These are phyloP conservation scores for Gallinago jamesoni DNA, from an alignment of 2,113 vertebrate species.

Conservation along the genomic window DNA sequence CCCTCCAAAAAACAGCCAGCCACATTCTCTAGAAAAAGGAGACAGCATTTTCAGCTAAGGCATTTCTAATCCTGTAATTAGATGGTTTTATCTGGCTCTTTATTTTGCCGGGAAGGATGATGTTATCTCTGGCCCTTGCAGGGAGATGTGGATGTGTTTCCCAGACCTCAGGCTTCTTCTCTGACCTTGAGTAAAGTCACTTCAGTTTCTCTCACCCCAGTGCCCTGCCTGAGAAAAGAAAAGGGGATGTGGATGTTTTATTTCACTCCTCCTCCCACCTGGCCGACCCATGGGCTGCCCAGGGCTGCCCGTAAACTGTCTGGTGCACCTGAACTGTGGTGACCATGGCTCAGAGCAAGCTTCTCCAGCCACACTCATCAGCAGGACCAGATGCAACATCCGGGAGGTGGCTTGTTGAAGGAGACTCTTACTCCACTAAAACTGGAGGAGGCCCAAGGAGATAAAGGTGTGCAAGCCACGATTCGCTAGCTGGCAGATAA, in stretches of 20 bases:
- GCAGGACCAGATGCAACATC: background rate
- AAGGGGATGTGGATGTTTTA: background rate
- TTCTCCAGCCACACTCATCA: background rate
- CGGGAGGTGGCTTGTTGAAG: fast-evolving
- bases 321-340: background rate
- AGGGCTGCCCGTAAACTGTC: background rate
- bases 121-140: background rate
- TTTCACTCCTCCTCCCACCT: background rate
- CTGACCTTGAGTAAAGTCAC: background rate
- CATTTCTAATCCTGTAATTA: background rate
- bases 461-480: background rate
- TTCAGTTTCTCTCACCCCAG: background rate
- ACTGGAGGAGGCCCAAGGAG: background rate
- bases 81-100: background rate
- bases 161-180: background rate
- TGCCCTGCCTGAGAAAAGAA: background rate
- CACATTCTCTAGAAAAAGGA: background rate
- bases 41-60: background rate
- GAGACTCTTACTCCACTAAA: background rate
- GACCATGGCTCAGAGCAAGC: background rate
- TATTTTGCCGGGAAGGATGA: background rate
- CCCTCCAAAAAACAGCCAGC: background rate
- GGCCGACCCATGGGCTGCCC: background rate
- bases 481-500: background rate
- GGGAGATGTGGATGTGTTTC: background rate